Base-by-base conservation (phyloP, 2,888 invertebrate genomes). In the Aethes cnicana region DNA sequence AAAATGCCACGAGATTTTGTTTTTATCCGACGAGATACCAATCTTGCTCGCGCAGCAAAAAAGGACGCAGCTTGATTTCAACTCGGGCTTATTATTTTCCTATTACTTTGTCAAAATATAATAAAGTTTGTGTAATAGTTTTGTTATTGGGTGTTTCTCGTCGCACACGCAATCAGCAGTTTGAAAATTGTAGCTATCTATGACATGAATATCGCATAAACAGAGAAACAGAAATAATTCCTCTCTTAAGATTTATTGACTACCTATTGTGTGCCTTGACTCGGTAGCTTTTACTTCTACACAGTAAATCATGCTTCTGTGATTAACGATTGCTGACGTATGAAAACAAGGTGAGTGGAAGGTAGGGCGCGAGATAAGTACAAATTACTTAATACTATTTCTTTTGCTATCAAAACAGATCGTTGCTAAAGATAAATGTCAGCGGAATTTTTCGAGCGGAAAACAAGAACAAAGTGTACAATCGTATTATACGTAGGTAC, bases 181-280 rank as follows among this genome's bases (percentile, higher is more conserved):
- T 77, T 80, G 78, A 74, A 61, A 72, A 77, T 69, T 71, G 68
- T 66, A 77, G 76, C 73, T 81, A 79, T 83, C 80, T 81, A 67
- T 72, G 76, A 79, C 75, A 76, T 72, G 74, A 71, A 81, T 72
- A 81, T 81, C 77, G 69, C 74, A 81, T 79, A 79, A 72, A 81
- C 76, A 81, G 76, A 75, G 77, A 74, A 74, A 78, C 77, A 78
- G 72, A 79, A 84, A 84, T 84, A 85, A 84, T 84, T 84, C 81
- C 80, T 79, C 80, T 69, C 75, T 84, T 84, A 77, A 81, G 84
- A 86, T 88, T 88, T 87, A 88, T 87, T 81, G 81, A 73, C 70
- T n/a, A n/a, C n/a, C n/a, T 72, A 77, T 78, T 78, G 77, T 76
- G 79, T 79, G 79, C 81, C 75, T 79, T 79, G 60, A 68, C 72